Evolutionary conservation across 2,888 invertebrate species (phyloP), one percentile per base, ranked within the genome.

Genomic region (Hemithea aestivaria): DNA sequence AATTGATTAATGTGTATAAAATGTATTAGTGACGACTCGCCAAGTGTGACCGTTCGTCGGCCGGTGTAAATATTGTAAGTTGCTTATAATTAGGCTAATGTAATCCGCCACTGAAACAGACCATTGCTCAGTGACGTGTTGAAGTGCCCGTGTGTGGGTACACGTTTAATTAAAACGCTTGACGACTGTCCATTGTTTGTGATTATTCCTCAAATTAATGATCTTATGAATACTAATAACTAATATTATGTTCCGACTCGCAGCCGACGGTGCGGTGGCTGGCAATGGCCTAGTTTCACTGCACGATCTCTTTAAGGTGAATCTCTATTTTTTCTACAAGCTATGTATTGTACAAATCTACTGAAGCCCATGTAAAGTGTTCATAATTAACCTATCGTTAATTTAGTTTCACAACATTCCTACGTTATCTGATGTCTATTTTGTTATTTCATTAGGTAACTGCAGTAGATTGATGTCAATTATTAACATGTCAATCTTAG

Each of bases 261-360:
- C 35, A 26, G 32, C 7, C 8, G 36, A 24, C 31, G 31, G 28
- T 20, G 27, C 31, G 31, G 28, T 20, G 46, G 43, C 81, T 77
- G 66, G 69, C 77, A 71, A 87, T 84, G 84, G 76, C 71, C 77
- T 76, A 57, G 85, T 87, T 87, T 87, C 84, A 87, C 79, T 84
- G 84, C 66, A 71, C 73, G 80, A 81, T 82, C 80, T 87, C 84
- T 82, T 33, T 72, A 77, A 82, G 80, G 53, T 80, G 81, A 85
- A 84, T 83, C 83, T 85, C 83, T 87, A 87, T 87, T 87, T 87
- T 87, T 87, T 84, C 87, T 85, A 87, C 84, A 82, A 75, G 76
- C 81, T 83, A 81, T 79, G 81, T 40, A 40, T 35, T 40, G 40
- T 84, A 85, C 80, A 87, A 82, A 84, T 76, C 74, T 70, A 80